Conservation (phyloP, 2,797 vertebrate species). For the Podarcis lilfordi region DNA sequence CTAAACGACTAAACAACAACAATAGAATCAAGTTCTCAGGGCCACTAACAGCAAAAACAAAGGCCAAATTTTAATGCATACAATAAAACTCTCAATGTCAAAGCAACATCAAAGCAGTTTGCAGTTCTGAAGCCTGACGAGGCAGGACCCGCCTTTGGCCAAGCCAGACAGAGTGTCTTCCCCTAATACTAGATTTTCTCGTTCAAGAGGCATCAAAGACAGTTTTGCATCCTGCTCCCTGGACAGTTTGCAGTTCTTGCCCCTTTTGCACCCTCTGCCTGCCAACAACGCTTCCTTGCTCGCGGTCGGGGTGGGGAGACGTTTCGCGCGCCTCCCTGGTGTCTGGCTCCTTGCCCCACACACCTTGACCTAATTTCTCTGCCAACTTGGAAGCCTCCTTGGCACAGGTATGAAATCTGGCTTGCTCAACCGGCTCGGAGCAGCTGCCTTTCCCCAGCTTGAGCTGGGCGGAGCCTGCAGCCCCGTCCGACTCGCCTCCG, state of each 20-base stretch:
- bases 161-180: neutral
- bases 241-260: neutral
- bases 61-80: neutral
- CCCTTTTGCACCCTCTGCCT: neutral
- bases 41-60: neutral
- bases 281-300: neutral
- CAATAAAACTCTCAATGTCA: neutral
- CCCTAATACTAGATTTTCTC: neutral
- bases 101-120: neutral
- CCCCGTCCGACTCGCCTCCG: neutral
- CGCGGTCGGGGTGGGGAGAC: neutral
- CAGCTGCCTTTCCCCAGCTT: neutral
- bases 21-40: neutral
- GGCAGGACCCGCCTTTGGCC: neutral
- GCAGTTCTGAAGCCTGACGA: neutral
- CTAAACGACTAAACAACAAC: too few species aligned
- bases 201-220: neutral
- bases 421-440: neutral
- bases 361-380: neutral
- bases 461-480: neutral
- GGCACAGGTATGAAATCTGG: neutral
- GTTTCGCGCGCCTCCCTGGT: too few species aligned
- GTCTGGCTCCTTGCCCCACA: too few species aligned
- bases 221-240: neutral
- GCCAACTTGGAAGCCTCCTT: neutral